Evolutionary conservation across 2,113 vertebrate genomes (phyloP).

Genomic region (Pionites leucogaster): DNA sequence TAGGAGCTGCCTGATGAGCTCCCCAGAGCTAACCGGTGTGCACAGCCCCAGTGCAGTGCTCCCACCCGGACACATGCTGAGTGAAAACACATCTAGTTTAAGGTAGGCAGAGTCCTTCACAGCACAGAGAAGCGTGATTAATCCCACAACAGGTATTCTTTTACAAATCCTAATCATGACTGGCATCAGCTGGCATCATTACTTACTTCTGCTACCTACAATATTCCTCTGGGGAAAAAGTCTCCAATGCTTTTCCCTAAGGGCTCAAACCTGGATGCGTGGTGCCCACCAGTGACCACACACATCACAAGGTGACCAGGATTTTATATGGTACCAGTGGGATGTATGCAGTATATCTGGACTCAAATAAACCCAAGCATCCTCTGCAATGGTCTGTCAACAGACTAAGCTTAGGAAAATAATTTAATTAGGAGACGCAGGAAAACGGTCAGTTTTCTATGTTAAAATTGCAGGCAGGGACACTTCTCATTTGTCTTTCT

Average conservation of each 20-base stretch:
- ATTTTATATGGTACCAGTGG: fast-evolving
- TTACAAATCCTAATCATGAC: neutral
- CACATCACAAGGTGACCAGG: fast-evolving
- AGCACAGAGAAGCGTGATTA: neutral
- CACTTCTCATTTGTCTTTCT: neutral
- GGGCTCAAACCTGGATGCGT: neutral
- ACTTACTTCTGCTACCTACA: neutral
- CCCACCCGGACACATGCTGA: neutral
- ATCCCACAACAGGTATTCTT: neutral
- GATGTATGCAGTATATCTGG: neutral
- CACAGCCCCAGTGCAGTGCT: neutral
- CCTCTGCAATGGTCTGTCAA: neutral
- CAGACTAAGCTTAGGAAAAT: neutral
- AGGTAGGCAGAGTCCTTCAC: neutral
- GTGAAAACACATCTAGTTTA: neutral
- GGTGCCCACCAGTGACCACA: neutral
- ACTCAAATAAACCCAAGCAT: neutral
- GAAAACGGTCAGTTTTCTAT: neutral
- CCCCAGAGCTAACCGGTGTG: neutral
- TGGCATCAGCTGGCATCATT: neutral
- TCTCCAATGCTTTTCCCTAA: neutral
- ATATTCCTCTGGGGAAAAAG: neutral
- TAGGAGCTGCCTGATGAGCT: neutral
- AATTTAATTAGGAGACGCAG: neutral
- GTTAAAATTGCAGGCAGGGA: neutral